Evolutionary conservation across 2,888 invertebrate species (phyloP), one percentile per base, ranked within the genome.

Genomic region (Drosophila kuntzei): DNA sequence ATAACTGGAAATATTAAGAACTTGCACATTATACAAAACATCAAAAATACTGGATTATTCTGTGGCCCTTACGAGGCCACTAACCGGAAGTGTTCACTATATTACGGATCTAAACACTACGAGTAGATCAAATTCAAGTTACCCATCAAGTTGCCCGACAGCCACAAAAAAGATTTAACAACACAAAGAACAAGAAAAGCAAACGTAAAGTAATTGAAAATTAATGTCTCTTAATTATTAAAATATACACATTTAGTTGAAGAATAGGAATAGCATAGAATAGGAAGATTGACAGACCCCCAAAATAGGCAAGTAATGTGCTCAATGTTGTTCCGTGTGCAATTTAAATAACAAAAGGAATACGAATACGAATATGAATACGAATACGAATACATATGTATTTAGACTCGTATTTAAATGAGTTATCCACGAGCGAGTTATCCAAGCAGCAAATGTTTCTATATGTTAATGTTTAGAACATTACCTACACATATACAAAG

Each of bases 331-430:
- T 84, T 84, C 87, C 84, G 84, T 57, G 57, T 84, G 82, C 89
- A 84, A 87, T 84, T 84, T 89, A 74, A 84, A 84, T 84, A 84
- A 87, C 87, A 89, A 89, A 83, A 68, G 51, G 70, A 51, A 69
- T 50, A 29, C 16, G 14, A 37, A 16, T 51, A 37, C 50, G 22
- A 22, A 25, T 29, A 50, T 22, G 27, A 39, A n/a, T 29, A 22
- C 27, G n/a, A 36, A 54, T 61, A 25, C 18, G 25, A 16, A 43
- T 43, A 22, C 20, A 22, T 41, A 32, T 53, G 3, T 22, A 22
- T 22, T 3, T 27, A 27, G 7, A 25, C 8, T 34, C n/a, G 6
- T 34, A 74, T 67, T 78, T 73, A 76, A 78, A 78, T 74, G 32
- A 51, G 61, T 55, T 27, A 71, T 29, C 49, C 29, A 54, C 37